Base-by-base conservation (phyloP, 2,113 vertebrate genomes). In the Conger conger region DNA sequence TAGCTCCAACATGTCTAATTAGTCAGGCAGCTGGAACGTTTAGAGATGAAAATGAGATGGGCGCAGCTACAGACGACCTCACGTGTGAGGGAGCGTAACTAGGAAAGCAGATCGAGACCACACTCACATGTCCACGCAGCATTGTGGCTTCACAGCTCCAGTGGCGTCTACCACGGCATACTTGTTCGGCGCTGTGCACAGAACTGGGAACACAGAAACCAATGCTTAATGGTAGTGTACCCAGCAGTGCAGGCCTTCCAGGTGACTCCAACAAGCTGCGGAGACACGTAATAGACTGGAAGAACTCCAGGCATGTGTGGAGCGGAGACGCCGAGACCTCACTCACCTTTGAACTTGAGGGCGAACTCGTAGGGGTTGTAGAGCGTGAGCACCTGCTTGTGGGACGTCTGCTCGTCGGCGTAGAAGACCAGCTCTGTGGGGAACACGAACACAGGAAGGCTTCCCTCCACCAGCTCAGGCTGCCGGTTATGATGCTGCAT, bases 51-150 rank as follows among this genome's bases (percentile, higher is more conserved):
- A 63, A 63, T 23, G 27, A 63, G 3, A 23, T 63, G 57, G 57
- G 57, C 27, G 57, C 20, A 27, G 17, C 57, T 63, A 63, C 8
- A 1, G 57, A 63, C 33, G 68, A 9, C n/a, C 11, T 33, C 27
- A 68, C 27, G 5, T 4, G 33, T 13, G n/a, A 50, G 45, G 11
- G 15, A 50, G 45, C 15, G 45, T 15, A 50, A 8, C 45, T 50
- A 27, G 8, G 9, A 36, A 9, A 80, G 40, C 45, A 82, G 30
- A 78, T 45, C 38, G 63, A 30, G 60, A 33, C 8, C 87, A 84
- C 89, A 97, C 98, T 98, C 92, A 99, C 98, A 99, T 99, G 94
- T 99, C 98, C 92, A 99, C 95, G 90, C 98, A 99, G 92, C 97
- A 99, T 90, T 99, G 97, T 90, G 98, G 97, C 93, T 98, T 99